Conservation (phyloP, 1,140 invertebrate species). For the Sminthurinus signatus region DNA sequence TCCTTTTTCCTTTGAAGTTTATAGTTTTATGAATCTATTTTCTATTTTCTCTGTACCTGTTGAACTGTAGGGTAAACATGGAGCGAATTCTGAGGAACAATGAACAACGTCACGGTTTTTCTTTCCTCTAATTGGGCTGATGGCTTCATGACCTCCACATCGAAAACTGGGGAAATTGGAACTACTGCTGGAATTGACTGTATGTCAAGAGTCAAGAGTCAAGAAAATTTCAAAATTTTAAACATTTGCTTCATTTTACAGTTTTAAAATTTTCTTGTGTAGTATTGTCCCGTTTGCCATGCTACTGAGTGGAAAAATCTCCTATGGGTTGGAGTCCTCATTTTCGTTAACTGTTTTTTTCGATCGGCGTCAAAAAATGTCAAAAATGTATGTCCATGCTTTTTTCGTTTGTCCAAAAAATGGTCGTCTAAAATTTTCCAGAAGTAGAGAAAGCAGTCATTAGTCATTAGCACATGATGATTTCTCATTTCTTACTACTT, state of each 20-base stretch:
- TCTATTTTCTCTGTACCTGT: conserved; percentile 5
- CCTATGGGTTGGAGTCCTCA: no score
- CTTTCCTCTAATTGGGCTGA: background rate
- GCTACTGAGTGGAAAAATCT: background rate
- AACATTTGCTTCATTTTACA: background rate
- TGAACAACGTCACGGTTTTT: conserved; percentile 11
- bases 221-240: background rate
- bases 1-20: no score
- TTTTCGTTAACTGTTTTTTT: no score
- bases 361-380: no score
- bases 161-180: background rate
- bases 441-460: no score
- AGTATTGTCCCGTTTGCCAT: background rate
- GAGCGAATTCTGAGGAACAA: conserved; percentile 21
- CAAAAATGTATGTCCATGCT: no score
- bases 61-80: conserved; percentile 7
- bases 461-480: no score
- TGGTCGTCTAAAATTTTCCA: no score
- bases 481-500: no score
- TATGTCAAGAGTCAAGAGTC: background rate
- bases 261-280: background rate
- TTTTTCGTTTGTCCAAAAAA: no score
- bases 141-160: conserved; percentile 1
- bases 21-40: no score
- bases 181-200: background rate